A percentile compares a stretch with the other conserved stretches of the same genome.
These are phyloP conservation scores for Amphipyra tragopoginis DNA, from an alignment of 2,888 invertebrate genomes.

Conservation along the genomic window DNA sequence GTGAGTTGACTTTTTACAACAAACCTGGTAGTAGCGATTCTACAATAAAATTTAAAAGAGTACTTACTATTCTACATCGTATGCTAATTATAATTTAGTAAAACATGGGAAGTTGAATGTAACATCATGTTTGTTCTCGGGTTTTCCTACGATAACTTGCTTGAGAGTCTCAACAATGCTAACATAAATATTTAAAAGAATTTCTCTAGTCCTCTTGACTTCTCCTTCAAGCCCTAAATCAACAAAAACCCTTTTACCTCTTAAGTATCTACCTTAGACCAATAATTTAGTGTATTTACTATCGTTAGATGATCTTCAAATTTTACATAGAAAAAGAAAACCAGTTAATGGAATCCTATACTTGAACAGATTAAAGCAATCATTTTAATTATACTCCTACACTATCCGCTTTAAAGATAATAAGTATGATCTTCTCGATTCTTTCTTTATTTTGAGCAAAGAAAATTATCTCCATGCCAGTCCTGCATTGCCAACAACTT, in stretches of 20 bases:
- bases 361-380: slow-evolving; percentile 2
- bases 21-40: slow-evolving; percentile 20
- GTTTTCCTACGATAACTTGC: slow-evolving; percentile 16
- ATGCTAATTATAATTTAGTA: slow-evolving; percentile 22
- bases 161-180: slow-evolving; percentile 5
- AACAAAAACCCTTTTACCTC: slow-evolving; percentile 21
- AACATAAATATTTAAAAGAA: slow-evolving; percentile 29
- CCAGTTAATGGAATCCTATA: neutral
- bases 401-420: neutral
- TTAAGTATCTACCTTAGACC: slow-evolving; percentile 12
- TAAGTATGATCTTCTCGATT: neutral
- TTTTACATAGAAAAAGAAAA: slow-evolving; percentile 9
- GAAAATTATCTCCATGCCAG: neutral
- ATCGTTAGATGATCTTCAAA: slow-evolving; percentile 1
- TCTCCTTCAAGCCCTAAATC: slow-evolving; percentile 9
- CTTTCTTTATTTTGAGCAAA: neutral
- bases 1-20: slow-evolving; percentile 63
- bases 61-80: slow-evolving; percentile 16
- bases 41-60: slow-evolving; percentile 25
- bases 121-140: slow-evolving; percentile 16
- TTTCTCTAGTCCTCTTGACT: slow-evolving; percentile 17
- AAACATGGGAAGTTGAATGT: slow-evolving; percentile 26
- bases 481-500: slow-evolving; percentile 7
- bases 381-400: slow-evolving; percentile 4
- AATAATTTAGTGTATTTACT: slow-evolving; percentile 10